phyloP scores from a whole-genome alignment of 2,113 vertebrate species.

The Notarius lentiginosus region DNA sequence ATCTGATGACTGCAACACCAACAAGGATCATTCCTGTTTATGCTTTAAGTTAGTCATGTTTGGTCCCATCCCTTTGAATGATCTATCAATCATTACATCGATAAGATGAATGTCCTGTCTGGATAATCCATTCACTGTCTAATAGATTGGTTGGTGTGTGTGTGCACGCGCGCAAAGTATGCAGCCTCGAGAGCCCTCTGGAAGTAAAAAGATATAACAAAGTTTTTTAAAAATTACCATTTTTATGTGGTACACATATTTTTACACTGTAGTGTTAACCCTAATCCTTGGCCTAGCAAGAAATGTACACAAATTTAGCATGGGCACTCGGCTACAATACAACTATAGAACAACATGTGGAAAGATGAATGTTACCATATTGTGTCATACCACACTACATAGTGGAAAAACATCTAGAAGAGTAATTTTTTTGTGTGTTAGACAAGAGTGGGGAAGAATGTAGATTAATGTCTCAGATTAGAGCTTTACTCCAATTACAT shows the following conservation, averaged over 20 bases:
- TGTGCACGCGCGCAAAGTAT: neutral
- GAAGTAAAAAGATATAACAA: neutral
- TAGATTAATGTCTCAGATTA: neutral
- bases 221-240: neutral
- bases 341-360: neutral
- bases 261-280: neutral
- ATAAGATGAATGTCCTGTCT: neutral
- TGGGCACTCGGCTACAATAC: neutral
- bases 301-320: neutral
- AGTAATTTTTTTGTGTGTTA: neutral
- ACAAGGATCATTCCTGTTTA: neutral
- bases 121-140: neutral
- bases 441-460: neutral
- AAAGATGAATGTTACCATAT: neutral
- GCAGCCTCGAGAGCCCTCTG: neutral
- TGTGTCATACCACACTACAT: neutral
- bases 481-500: conserved; percentile 11
- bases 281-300: neutral
- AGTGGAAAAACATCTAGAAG: neutral
- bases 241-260: too few relatives aligned
- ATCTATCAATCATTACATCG: neutral
- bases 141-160: neutral
- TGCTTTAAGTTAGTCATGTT: neutral
- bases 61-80: neutral
- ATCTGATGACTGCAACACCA: neutral